Evolutionary conservation across 2,888 invertebrate species (phyloP), one percentile per base, ranked within the genome.

Genomic region (Micoletzkya japonica): DNA sequence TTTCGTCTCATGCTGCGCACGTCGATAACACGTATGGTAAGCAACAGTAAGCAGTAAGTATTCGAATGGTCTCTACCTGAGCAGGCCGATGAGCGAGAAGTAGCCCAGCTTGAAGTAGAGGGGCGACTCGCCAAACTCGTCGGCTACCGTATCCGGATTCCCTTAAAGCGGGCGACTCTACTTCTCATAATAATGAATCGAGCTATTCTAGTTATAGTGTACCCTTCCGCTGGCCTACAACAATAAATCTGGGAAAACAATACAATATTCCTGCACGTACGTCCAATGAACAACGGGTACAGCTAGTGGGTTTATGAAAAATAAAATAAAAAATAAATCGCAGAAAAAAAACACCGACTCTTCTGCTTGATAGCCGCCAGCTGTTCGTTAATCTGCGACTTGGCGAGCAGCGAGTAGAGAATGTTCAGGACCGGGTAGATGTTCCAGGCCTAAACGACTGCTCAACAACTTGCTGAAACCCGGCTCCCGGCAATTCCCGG

Each of bases 61-160:
- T 14, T 10, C 10, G 10, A 20, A 44, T 14, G 20, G 10, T 54
- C 14, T 24, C 28, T 17, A 54, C 56, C 56, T 90, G 74, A 98
- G 89, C 14, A 98, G 89, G 2, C 97, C 98, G 66, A 98, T 94
- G 37, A 98, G 90, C 49, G 95, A 94, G 88, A 97, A 99, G 87
- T 98, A 98, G 0, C 98, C 98, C 86, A 98, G 89, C 95, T 97
- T 98, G 89, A 97, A 98, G 89, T 98, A 98, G 56, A 98, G 90
- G 0, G 94, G 92, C 86, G 94, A 93, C 70, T 93, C 91, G 0
- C 97, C 98, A 87, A 96, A 98, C 85, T 94, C 93, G 14, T 96
- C 97, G 72, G 96, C 95, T 0, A 84, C 82, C 37, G 76, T 74
- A 71, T 84, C 84, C 7, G 84, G 82, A 56, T 84, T 82, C 32